Conservation (phyloP, 2,888 invertebrate species). For the Amphiduros pacificus region DNA sequence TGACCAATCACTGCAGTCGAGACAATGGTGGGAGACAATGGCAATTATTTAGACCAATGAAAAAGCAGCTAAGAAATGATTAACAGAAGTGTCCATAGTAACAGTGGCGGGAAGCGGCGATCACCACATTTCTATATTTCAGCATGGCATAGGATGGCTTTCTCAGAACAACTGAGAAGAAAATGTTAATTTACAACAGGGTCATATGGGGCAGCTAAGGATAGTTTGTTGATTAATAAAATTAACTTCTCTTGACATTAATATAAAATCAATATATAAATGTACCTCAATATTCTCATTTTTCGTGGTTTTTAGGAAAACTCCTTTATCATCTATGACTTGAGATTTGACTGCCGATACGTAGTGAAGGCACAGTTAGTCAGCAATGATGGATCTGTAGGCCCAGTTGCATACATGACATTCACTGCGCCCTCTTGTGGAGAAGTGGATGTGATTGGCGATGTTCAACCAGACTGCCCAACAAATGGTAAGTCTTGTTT, state of each 20-base stretch:
- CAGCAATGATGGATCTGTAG: conserved; percentile 24
- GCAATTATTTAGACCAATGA: too few species aligned
- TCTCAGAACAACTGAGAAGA: too few species aligned
- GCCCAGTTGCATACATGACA: conserved; percentile 25
- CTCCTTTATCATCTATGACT: conserved; percentile 41
- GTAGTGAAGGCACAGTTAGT: conserved; percentile 38
- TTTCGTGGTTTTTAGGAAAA: conserved; percentile 33
- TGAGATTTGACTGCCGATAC: conserved; percentile 47
- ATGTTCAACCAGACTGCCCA: conserved; percentile 34
- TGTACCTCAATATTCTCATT: not conserved
- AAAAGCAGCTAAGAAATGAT: too few species aligned
- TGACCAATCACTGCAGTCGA: too few species aligned
- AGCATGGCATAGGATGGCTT: too few species aligned
- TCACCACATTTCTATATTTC: too few species aligned
- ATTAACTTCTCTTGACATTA: not conserved
- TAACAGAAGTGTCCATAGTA: too few species aligned
- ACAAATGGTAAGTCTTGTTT: conserved; percentile 31
- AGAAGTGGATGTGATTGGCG: conserved; percentile 31
- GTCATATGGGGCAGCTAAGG: too few species aligned
- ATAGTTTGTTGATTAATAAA: too few species aligned
- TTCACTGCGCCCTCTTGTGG: conserved; percentile 36
- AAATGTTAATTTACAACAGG: too few species aligned
- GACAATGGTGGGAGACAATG: too few species aligned
- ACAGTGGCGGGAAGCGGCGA: too few species aligned
- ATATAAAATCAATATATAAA: not conserved